Evolutionary conservation across 2,888 invertebrate species (phyloP), one percentile per base, ranked within the genome.

Genomic region (Taenaris catops): DNA sequence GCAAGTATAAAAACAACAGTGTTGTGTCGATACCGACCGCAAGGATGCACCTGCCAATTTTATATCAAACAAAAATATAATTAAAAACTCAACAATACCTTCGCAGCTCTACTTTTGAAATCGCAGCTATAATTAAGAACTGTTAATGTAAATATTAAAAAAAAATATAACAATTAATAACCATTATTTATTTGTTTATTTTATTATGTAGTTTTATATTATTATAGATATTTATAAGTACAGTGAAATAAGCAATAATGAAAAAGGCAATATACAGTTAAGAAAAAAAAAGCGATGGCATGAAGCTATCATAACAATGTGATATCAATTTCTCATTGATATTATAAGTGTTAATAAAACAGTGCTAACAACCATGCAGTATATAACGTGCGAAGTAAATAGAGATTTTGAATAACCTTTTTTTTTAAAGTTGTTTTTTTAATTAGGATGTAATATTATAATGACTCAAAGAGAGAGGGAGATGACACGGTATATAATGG

Each of bases 11-110:
- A 97, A 35, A 96, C 94, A 47, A 99, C 95, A 3, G 98, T 97
- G 84, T 99, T 99, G 88, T 98, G 96, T 33, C 98, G 91, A 84
- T 99, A 99, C 63, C 98, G 91, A 43, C 99, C 99, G 76, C 99
- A 99, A 1, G 99, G 98, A 79, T 99, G 99, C 41, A 97, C 96
- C 96, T 97, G 87, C 25, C 41, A 42, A 44, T 38, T 25, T 37
- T 19, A 20, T 16, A 39, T 34, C 16, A 24, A 11, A 24, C 9
- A 8, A 14, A 10, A 26, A 26, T 8, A 19, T 14, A 4, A 21
- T 1, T 5, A 25, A 14, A 17, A n/a, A n/a, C n/a, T n/a, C n/a
- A n/a, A n/a, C n/a, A n/a, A n/a, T n/a, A n/a, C n/a, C n/a, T n/a
- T n/a, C n/a, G n/a, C n/a, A n/a, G n/a, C n/a, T n/a, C n/a, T n/a